Evolutionary conservation across 2,888 invertebrate genomes (phyloP).

Genomic region (Melipona bicolor): DNA sequence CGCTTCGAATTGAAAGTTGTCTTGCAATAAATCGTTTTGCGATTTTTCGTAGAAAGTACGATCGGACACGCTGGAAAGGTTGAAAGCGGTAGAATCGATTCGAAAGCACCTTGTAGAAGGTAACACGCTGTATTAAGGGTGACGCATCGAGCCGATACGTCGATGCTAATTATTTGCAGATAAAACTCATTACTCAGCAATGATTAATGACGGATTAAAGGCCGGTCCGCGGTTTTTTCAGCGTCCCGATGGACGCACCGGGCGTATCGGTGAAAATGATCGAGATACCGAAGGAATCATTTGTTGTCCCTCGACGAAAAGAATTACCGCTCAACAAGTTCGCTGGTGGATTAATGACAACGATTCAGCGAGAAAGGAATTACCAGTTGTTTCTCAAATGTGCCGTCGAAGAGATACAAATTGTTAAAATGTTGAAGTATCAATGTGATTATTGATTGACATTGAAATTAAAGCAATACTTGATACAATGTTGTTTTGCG

Average conservation of each 20-base stretch:
- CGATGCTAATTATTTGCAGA: constrained; percentile 77
- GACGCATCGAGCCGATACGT: constrained; percentile 69
- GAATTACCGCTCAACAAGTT: constrained; percentile 16
- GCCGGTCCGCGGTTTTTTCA: constrained; percentile 51
- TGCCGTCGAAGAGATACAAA: background rate
- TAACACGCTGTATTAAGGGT: constrained; percentile 60
- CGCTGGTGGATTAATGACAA: constrained; percentile 1
- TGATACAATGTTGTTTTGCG: background rate
- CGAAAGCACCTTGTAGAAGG: background rate
- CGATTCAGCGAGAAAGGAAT: background rate
- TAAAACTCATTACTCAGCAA: constrained; percentile 75
- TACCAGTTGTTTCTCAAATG: background rate
- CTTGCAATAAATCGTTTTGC: too few relatives aligned
- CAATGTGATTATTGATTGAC: background rate
- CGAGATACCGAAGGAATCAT: constrained; percentile 55
- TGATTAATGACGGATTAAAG: constrained; percentile 69
- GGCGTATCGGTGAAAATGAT: constrained; percentile 28
- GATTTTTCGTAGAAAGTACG: too few relatives aligned
- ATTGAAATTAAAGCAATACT: background rate
- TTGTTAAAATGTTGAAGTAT: background rate
- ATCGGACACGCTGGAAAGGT: too few relatives aligned
- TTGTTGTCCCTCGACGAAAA: constrained; percentile 38
- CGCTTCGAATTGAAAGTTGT: too few relatives aligned
- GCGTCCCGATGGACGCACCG: constrained; percentile 28
- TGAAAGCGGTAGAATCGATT: background rate